Base-by-base conservation (phyloP, 2,113 vertebrate species). In the Elephas maximus region DNA sequence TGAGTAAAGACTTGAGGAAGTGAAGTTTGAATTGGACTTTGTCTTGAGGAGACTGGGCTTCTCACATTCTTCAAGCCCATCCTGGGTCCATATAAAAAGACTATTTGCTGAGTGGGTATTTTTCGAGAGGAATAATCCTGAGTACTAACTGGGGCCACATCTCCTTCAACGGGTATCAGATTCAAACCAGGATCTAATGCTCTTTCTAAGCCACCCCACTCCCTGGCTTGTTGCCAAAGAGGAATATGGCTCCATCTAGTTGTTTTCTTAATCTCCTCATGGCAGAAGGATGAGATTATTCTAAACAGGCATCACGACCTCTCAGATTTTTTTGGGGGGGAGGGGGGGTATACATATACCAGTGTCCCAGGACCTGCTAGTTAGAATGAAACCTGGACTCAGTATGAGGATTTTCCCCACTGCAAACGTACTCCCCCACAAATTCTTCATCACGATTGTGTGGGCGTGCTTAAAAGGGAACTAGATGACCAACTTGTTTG, bases 381-480 rank as follows among this genome's bases (percentile, higher is more conserved):
- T 80, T 45, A 51, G 85, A 57, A 81, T 48, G 69, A 74, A 93
- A 53, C 37, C 82, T 85, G 79, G 53, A 63, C 76, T 77, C 21
- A 53, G 33, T 6, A 45, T 0, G 60, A 81, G 41, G 44, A 12
- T 48, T 79, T 41, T 93, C 77, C 76, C 73, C 90, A n/a, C 74
- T 41, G 65, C 76, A 51, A 24, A 62, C 83, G 76, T 87, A 89
- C 86, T 91, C 96, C 93, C 60, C 95, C 84, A 63, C 76, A 73
- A 9, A 92, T 95, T 96, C 90, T 81, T 95, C 63, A 33, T 30
- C 57, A 23, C 20, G 0, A 1, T 51, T 44, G 65, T 65, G 87
- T 97, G 76, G 95, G 93, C n/a, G 90, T 73, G 69, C 82, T 85
- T 93, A 78, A 95, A 77, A 88, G 86, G 78, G 93, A 95, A 88